Base-by-base conservation (phyloP, 2,888 invertebrate genomes). In the Palloptera scutellata region DNA sequence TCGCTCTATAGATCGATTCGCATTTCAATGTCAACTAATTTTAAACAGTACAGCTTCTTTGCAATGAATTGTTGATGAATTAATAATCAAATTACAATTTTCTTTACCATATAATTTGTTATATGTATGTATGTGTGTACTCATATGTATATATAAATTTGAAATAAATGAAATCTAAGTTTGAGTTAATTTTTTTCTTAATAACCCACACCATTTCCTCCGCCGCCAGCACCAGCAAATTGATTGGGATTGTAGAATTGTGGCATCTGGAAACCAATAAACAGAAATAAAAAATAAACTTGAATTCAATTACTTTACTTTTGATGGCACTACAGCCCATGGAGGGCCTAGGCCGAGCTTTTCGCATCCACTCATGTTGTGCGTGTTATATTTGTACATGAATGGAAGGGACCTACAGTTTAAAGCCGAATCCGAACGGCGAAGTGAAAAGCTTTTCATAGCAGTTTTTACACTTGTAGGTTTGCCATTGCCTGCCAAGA, bases 241-340 rank as follows among this genome's bases (percentile, higher is more conserved):
- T 75, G 73, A 69, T 73, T 73, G 53, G 74, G 75, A 73, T 75
- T 75, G 66, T 75, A 75, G 66, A 75, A 75, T 67, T 75, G 74
- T 67, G 73, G 74, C 62, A 70, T 68, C 75, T 75, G 70, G 0
- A 74, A 72, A 41, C 30, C 51, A 58, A 52, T 15, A 48, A 59
- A 57, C 13, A 52, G 12, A 61, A 48, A 48, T 40, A 45, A 48
- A 15, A 19, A 51, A 13, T 59, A 41, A 48, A 41, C 54, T 66
- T 66, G n/a, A n/a, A n/a, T n/a, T n/a, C n/a, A n/a, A n/a, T n/a
- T n/a, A n/a, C n/a, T n/a, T n/a, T n/a, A n/a, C n/a, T n/a, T n/a
- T n/a, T n/a, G n/a, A n/a, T n/a, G n/a, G n/a, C n/a, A n/a, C n/a
- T n/a, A n/a, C n/a, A n/a, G n/a, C n/a, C n/a, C n/a, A n/a, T n/a